These are phyloP conservation scores for Dicaeum eximium DNA, from an alignment of 2,113 vertebrate genomes.

Conservation along the genomic window DNA sequence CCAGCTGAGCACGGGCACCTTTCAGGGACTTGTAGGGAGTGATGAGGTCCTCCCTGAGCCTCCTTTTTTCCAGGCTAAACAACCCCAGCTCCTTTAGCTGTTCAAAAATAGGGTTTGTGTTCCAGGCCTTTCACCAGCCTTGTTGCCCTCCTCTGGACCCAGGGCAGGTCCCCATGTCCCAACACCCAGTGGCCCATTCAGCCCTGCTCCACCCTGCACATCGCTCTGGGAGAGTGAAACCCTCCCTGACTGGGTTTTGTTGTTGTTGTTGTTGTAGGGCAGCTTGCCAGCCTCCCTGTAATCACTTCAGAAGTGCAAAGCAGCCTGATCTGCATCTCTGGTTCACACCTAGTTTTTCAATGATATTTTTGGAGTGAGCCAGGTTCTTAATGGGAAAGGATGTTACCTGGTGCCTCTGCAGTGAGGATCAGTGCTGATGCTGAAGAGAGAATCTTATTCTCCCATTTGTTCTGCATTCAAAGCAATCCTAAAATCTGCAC, in stretches of 20 bases:
- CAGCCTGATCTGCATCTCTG: background rate
- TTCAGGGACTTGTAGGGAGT: background rate
- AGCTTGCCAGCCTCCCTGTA: background rate
- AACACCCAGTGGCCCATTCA: rapidly evolving
- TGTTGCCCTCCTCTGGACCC: background rate
- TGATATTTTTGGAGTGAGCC: background rate
- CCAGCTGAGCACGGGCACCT: background rate
- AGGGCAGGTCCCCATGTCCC: background rate
- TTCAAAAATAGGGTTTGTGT: background rate
- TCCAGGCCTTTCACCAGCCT: background rate
- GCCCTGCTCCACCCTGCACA: background rate
- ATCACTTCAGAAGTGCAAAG: background rate
- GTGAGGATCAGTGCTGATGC: background rate
- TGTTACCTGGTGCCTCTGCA: background rate
- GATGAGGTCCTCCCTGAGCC: too few species aligned
- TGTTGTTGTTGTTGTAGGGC: background rate
- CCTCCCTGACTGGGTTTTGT: background rate
- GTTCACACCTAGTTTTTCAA: background rate
- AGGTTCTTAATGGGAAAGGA: background rate
- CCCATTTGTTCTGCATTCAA: background rate
- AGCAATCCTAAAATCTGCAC: background rate
- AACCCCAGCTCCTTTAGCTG: background rate
- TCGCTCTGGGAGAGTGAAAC: background rate
- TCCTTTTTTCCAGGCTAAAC: background rate
- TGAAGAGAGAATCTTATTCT: too few species aligned